Conservation (phyloP, 2,888 invertebrate genomes). For the Melinaea menophilus region DNA sequence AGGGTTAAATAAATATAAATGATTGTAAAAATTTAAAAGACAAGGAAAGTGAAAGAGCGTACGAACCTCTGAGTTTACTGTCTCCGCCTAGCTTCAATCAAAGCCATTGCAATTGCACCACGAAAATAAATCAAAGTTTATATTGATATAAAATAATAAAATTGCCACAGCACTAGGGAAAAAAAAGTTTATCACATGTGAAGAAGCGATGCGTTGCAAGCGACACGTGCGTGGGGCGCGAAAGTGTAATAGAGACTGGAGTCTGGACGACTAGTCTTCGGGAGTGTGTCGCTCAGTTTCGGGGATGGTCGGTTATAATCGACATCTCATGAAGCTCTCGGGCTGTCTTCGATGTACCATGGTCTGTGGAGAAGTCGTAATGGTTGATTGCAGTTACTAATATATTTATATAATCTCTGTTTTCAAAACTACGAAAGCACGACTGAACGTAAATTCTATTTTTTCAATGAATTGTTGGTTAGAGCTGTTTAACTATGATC, state of each 20-base stretch:
- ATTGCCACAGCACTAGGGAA: conserved; percentile 50
- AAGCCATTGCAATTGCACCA: conserved; percentile 50
- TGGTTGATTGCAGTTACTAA: no score
- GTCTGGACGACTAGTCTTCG: conserved; percentile 44
- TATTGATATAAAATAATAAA: conserved; percentile 34
- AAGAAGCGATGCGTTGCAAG: conserved; percentile 34
- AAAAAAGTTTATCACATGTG: conserved; percentile 67
- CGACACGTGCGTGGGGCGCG: conserved; percentile 43
- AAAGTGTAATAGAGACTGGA: conserved; percentile 55
- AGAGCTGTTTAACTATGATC: no score
- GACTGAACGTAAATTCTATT: no score
- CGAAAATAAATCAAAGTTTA: conserved; percentile 34
- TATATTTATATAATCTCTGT: no score
- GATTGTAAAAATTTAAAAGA: neutral
- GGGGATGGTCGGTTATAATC: conserved; percentile 35
- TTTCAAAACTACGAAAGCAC: no score
- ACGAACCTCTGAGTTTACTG: conserved; percentile 1
- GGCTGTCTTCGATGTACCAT: conserved; percentile 3
- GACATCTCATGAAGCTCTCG: conserved; percentile 31
- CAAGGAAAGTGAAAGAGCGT: neutral
- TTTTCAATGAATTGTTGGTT: no score
- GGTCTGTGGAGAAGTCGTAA: no score
- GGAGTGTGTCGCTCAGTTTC: conserved; percentile 31
- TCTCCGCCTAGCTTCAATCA: conserved; percentile 32
- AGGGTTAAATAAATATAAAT: neutral